phyloP scores from a whole-genome alignment of 2,797 vertebrate species.

The Tokudaia tokunoshimensis region DNA sequence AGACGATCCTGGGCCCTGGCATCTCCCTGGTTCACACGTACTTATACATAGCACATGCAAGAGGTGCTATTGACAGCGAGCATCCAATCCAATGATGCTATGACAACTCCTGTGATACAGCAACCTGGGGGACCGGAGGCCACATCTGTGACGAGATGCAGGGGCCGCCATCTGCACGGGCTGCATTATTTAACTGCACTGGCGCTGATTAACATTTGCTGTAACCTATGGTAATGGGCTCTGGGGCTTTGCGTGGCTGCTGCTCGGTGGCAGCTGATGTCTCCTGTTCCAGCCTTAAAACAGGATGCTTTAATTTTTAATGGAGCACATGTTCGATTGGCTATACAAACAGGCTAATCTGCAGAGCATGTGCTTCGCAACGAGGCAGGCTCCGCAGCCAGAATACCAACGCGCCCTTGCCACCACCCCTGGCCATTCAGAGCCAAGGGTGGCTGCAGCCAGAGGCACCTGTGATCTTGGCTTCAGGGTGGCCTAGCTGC shows the following conservation, averaged over 20 bases:
- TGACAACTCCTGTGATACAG: slow-evolving; percentile 90
- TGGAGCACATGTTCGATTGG: slow-evolving; percentile 94
- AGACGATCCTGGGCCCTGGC: background rate
- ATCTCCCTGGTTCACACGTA: background rate
- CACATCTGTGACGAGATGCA: slow-evolving; percentile 91
- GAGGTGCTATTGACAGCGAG: slow-evolving; percentile 86
- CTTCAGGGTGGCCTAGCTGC: background rate
- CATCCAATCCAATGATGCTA: slow-evolving; percentile 88
- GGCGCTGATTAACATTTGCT: slow-evolving; percentile 94
- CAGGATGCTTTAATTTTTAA: slow-evolving; percentile 94
- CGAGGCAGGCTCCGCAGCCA: slow-evolving; percentile 88
- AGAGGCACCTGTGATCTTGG: slow-evolving; percentile 67
- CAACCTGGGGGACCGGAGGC: slow-evolving; percentile 89
- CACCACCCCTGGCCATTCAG: slow-evolving; percentile 71
- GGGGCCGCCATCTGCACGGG: slow-evolving; percentile 92
- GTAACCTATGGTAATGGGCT: slow-evolving; percentile 94
- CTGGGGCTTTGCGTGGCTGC: slow-evolving; percentile 92
- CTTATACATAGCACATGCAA: slow-evolving; percentile 71
- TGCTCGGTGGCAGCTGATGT: slow-evolving; percentile 92
- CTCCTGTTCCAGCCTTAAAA: slow-evolving; percentile 92
- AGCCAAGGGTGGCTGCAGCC: slow-evolving; percentile 66
- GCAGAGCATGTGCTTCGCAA: slow-evolving; percentile 93
- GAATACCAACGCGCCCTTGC: slow-evolving; percentile 88
- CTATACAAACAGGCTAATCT: slow-evolving; percentile 95
- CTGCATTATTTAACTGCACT: slow-evolving; percentile 94